Base-by-base conservation (phyloP, 53 echinoderm and acorn worm genomes). In the Mesocentrotus franciscanus region DNA sequence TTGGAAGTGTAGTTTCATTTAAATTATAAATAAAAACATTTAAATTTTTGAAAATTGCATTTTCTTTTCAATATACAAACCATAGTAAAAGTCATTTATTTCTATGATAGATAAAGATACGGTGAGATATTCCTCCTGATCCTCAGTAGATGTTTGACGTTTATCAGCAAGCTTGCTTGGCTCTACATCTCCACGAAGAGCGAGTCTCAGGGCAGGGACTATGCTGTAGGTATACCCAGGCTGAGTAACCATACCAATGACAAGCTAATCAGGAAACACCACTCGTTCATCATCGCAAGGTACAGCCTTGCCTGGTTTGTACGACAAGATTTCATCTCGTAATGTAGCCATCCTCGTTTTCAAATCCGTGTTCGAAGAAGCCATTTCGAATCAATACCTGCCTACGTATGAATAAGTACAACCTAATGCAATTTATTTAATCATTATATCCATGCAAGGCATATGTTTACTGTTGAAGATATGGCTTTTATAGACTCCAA, bases 231-330 rank as follows among this genome's bases (percentile, higher is more conserved):
- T 10, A 71, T 27, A n/a, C n/a, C n/a, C 39, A 4, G 0, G 0
- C 83, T 0, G 17, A 83, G 39, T 27, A 30, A 72, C 39, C 83
- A 49, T 3, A 83, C 83, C 36, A 83, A 83, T 83, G 83, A 83
- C 83, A 20, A 83, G 83, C 83, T 49, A 12, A 16, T 83, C 83
- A 39, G 83, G 83, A 83, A 83, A 42, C 83, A 83, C 42, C 17
- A 83, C 83, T 83, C 39, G 42, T 49, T 83, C 83, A 83, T 83
- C 83, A 83, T 83, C 83, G 20, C 42, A 83, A 18, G 83, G 83
- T 42, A 39, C 42, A 42, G 83, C 83, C 42, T 83, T 83, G 83
- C 83, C 83, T 83, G 83, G 83, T 83, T 83, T 83, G 22, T 83
- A 83, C 0, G 83, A 83, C 83, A 83, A 39, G 42, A 83, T 83